Conservation (phyloP, 1,140 invertebrate species). For the Penaeus indicus region DNA sequence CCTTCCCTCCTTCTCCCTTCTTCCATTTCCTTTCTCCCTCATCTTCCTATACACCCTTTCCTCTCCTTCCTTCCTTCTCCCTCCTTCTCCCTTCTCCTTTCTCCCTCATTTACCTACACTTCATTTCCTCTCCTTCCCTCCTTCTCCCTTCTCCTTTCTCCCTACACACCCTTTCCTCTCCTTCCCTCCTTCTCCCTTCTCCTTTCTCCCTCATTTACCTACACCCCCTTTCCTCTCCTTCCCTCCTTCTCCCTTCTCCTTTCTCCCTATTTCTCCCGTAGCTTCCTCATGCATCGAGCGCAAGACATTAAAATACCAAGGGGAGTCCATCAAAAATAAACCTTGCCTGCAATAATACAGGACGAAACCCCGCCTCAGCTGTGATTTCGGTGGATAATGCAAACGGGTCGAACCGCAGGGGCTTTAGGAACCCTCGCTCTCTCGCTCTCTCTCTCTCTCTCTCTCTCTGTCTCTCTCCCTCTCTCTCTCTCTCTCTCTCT, state of each 20-base stretch:
- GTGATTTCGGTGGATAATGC: constrained; percentile 31
- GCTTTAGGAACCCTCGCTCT: neutral
- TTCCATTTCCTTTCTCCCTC: neutral
- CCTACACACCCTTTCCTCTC: no score
- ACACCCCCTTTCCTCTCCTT: no score
- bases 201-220: no score
- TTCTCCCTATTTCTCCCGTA: no score
- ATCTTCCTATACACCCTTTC: neutral
- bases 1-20: neutral
- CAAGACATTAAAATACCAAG: no score
- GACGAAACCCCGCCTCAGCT: neutral
- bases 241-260: no score
- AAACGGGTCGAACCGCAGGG: constrained; percentile 33
- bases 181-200: no score
- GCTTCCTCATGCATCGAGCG: no score
- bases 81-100: neutral
- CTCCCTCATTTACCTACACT: neutral
- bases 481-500: neutral
- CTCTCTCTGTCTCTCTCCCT: neutral
- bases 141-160: neutral
- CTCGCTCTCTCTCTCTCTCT: neutral
- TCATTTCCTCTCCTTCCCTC: no score
- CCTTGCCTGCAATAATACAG: neutral
- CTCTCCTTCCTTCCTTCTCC: neutral
- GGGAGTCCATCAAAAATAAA: neutral